phyloP scores from a whole-genome alignment of 1,140 invertebrate species.

The Lordiphosa collinella region DNA sequence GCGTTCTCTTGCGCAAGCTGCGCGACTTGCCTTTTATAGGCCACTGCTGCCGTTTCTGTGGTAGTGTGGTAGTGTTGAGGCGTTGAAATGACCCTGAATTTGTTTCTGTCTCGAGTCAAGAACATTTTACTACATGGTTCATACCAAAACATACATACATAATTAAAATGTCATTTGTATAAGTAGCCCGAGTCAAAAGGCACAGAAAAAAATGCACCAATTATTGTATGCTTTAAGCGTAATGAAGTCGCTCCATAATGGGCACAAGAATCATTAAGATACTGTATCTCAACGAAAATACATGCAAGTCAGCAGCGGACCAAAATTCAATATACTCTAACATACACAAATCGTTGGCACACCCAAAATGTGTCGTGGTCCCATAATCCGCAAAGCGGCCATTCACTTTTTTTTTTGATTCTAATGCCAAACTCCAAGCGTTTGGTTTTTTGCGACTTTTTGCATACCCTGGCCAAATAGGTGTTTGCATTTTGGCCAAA shows the following conservation, averaged over 20 bases:
- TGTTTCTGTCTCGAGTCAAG: slow-evolving; percentile 21
- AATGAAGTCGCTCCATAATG: slow-evolving; percentile 14
- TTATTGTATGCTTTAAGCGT: slow-evolving; percentile 1
- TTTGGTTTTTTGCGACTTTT: slow-evolving; percentile 9
- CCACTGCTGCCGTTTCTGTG: not conserved
- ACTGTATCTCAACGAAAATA: slow-evolving; percentile 2
- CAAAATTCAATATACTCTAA: slow-evolving; percentile 18
- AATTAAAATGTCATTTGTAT: slow-evolving; percentile 38
- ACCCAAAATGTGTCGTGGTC: slow-evolving; percentile 43
- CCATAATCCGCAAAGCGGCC: slow-evolving; percentile 19
- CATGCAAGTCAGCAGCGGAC: slow-evolving; percentile 15
- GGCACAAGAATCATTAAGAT: slow-evolving; percentile 28
- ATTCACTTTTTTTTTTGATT: slow-evolving; percentile 56
- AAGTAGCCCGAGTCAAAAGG: slow-evolving; percentile 1
- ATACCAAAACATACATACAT: slow-evolving; percentile 1
- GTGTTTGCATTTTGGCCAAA: too few relatives aligned
- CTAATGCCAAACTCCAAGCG: slow-evolving; percentile 34
- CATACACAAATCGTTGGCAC: slow-evolving; percentile 37
- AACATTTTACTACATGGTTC: slow-evolving; percentile 17
- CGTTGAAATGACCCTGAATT: slow-evolving; percentile 52
- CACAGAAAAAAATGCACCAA: not conserved
- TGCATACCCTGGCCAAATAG: too few relatives aligned
- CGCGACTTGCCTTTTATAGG: slow-evolving; percentile 45
- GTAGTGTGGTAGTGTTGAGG: slow-evolving; percentile 8
- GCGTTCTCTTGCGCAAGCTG: slow-evolving; percentile 36